Evolutionary conservation across 2,113 vertebrate genomes (phyloP), one percentile per base, ranked within the genome.

Genomic region (Dermatemys mawii): DNA sequence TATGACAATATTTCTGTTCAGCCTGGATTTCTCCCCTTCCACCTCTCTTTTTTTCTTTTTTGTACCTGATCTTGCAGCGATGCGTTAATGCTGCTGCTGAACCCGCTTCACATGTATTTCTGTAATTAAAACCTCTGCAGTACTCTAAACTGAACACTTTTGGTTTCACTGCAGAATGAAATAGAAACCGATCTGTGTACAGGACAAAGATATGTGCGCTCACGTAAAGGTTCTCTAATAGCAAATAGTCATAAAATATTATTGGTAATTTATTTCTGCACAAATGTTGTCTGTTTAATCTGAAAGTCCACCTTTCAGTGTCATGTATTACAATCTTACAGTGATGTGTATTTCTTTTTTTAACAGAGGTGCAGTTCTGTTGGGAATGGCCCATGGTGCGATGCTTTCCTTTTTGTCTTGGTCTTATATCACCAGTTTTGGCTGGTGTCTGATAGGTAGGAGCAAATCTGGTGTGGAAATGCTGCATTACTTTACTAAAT

Each of bases 391-490:
- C 93, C 92, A 97, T 90, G 97, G 97, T 51, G 75, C 96, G 73
- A 96, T 97, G 97, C 93, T 98, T 83, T 97, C 97, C 38, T 98
- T 97, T 95, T 97, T 96, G 96, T 97, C 89, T 57, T 96, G 92
- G 96, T 96, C 96, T 93, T 86, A 75, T 54, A 3, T 91, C 57
- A 57, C 44, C 29, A 89, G 51, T 91, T 84, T 97, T 80, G 84
- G 27, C 17, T 96, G 96, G 81, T 97, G 97, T 93, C 84, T 98
- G 29, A 67, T 86, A 96, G 97, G 97, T 98, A 88, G 29, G 97
- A 90, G 55, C 50, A 87, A 92, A 89, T 54, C 10, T 48, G 60
- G 24, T 81, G 79, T 44, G 79, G 76, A 93, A 22, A 27, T 81
- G 22, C 41, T 75, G 38, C 41, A 14, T 12, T 29, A 89, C 95